Percentiles rank a stretch among this genome's conserved stretches.
phyloP scores from a whole-genome alignment of 2,113 vertebrate species.

The Gopherus flavomarginatus region DNA sequence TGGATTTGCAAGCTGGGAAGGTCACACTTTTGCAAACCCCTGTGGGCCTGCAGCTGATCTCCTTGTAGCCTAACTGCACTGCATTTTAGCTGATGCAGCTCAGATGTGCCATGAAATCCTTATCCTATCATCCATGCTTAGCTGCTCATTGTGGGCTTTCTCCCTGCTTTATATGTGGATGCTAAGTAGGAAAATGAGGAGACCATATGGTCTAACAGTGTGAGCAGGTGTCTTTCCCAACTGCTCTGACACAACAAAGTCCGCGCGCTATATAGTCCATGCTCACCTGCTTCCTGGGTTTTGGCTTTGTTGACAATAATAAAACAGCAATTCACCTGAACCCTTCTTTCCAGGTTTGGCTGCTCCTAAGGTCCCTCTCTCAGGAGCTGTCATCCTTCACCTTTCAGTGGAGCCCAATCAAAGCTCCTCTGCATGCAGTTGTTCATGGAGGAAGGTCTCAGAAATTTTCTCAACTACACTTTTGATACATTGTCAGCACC shows the following conservation, averaged over 20 bases:
- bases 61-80: background rate
- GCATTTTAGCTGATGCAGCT: background rate
- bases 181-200: background rate
- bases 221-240: background rate
- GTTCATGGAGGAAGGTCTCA: background rate
- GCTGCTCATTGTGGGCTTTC: background rate
- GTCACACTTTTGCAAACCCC: background rate
- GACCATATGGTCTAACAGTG: background rate
- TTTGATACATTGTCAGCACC: background rate
- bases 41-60: background rate
- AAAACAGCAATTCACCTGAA: background rate
- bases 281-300: background rate
- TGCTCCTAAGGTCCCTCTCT: background rate
- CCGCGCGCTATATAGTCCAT: background rate
- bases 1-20: accelerated
- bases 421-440: background rate
- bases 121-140: background rate
- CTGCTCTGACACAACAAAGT: background rate
- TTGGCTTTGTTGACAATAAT: background rate
- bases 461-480: background rate
- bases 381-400: background rate
- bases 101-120: accelerated
- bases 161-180: background rate
- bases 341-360: background rate
- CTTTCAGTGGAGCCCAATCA: background rate